Evolutionary conservation across 2,113 vertebrate genomes (phyloP).

Genomic region (Lota lota): DNA sequence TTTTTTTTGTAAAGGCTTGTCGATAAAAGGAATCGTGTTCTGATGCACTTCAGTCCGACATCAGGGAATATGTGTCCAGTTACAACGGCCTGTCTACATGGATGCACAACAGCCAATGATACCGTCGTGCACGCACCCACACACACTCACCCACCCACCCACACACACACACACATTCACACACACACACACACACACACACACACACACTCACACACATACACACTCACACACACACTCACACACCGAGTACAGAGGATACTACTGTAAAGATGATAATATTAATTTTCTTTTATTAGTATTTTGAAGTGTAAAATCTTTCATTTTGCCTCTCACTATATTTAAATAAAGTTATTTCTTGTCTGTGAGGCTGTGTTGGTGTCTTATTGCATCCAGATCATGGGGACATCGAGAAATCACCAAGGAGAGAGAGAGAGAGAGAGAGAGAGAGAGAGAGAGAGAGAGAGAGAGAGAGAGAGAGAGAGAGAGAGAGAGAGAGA

Average conservation of each 20-base stretch:
- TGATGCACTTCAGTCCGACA: slow-evolving; percentile 42
- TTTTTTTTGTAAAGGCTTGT: slow-evolving; percentile 43
- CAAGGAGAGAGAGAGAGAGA: too few species aligned
- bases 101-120: slow-evolving; percentile 13
- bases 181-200: slow-evolving; percentile 29
- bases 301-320: slow-evolving; percentile 92
- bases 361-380: slow-evolving; percentile 80
- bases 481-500: too few species aligned
- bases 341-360: slow-evolving; percentile 99
- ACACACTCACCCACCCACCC: slow-evolving; percentile 64
- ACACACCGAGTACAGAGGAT: slow-evolving; percentile 76
- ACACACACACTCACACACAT: slow-evolving; percentile 34
- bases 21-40: slow-evolving; percentile 29
- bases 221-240: slow-evolving; percentile 57
- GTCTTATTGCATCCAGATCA: slow-evolving; percentile 6
- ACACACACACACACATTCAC: background rate
- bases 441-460: too few species aligned
- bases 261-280: slow-evolving; percentile 98
- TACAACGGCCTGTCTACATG: slow-evolving; percentile 43
- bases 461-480: too few species aligned
- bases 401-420: background rate
- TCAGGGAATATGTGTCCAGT: slow-evolving; percentile 12
- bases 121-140: background rate
- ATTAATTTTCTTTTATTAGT: slow-evolving; percentile 88
- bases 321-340: slow-evolving; percentile 99